Conservation (phyloP, 2,797 vertebrate species). For the Rhynchotus rufescens region DNA sequence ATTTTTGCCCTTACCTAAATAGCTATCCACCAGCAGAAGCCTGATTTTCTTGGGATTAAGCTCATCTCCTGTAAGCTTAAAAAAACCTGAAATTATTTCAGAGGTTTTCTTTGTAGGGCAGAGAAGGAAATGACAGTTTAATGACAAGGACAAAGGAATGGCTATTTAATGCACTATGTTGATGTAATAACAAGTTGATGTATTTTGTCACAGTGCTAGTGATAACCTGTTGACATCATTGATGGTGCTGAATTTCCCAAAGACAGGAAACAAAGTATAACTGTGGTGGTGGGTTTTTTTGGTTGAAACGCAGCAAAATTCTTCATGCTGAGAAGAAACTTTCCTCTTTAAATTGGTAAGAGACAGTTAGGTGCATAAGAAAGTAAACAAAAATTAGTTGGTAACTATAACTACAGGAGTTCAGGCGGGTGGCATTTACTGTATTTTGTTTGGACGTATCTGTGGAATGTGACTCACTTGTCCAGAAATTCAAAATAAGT, state of each 20-base stretch:
- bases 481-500: background rate
- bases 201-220: background rate
- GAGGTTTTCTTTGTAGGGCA: background rate
- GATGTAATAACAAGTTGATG: background rate
- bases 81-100: background rate
- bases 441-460: background rate
- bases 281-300: background rate
- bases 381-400: background rate
- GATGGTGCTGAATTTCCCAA: background rate
- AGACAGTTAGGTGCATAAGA: background rate
- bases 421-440: background rate
- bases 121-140: background rate
- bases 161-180: background rate
- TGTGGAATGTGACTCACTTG: slow-evolving; percentile 14
- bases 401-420: background rate
- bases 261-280: background rate
- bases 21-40: background rate
- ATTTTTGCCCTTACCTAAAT: background rate
- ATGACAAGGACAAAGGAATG: background rate
- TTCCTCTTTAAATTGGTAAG: background rate
- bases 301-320: background rate
- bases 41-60: background rate
- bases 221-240: background rate
- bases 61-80: background rate
- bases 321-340: background rate